phyloP scores from a whole-genome alignment of 1,140 invertebrate species.

The Lepidurus couesii region DNA sequence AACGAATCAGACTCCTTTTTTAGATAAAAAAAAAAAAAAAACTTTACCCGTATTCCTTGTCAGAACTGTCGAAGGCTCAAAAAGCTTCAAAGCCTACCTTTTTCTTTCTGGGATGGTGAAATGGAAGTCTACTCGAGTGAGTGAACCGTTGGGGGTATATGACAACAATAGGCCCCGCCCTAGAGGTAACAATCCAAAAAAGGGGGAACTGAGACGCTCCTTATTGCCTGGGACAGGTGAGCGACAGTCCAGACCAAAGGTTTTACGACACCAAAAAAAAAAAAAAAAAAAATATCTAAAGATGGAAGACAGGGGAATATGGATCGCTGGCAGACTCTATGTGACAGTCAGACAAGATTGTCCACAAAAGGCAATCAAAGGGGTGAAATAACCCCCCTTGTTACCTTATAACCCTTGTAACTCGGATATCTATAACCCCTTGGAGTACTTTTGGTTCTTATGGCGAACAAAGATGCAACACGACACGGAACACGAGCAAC shows the following conservation, averaged over 20 bases:
- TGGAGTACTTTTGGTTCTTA: background rate
- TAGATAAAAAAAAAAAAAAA: background rate
- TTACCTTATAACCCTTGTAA: background rate
- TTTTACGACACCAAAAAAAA: background rate
- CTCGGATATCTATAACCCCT: conserved; percentile 15
- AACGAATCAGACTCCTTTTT: background rate
- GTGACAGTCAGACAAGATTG: background rate
- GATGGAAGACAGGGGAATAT: background rate
- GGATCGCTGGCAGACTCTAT: background rate
- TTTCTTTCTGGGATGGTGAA: background rate
- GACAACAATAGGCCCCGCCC: conserved; percentile 13
- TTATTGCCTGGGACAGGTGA: conserved; percentile 14
- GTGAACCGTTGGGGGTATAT: conserved; percentile 12
- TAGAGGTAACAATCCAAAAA: background rate
- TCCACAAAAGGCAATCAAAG: conserved; percentile 15
- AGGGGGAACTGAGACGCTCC: background rate
- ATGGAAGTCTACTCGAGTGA: background rate
- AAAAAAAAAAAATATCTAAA: background rate
- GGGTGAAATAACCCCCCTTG: conserved; percentile 8
- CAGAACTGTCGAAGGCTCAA: conserved; percentile 18
- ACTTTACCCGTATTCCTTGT: background rate
- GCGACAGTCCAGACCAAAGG: background rate
- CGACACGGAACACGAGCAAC: conserved; percentile 14
- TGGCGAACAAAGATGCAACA: background rate
- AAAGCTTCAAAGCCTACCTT: background rate